phyloP scores from a whole-genome alignment of 37 sponge, comb jelly and placozoan species.

The Bolinopsis microptera region DNA sequence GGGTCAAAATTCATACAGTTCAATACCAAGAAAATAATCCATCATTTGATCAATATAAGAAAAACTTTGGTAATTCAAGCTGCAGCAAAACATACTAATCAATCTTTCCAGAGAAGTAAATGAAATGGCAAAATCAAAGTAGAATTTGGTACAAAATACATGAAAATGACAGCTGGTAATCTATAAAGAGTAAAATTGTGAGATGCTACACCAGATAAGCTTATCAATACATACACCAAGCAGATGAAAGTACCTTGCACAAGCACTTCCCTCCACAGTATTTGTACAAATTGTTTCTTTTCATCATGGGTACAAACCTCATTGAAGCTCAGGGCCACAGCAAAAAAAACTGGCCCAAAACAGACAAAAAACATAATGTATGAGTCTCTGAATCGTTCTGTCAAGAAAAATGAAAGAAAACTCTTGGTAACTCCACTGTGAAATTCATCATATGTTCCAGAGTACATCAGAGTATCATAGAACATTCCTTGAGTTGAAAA shows the following conservation, averaged over 20 bases:
- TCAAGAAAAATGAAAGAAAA: neutral
- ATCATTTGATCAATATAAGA: no score
- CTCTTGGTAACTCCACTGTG: neutral
- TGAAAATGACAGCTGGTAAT: neutral
- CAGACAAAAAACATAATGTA: neutral
- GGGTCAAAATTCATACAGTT: no score
- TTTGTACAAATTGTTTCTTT: neutral
- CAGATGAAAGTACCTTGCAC: neutral
- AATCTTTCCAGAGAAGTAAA: no score
- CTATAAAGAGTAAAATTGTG: neutral
- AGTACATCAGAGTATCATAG: neutral
- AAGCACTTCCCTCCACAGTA: neutral
- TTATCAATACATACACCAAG: neutral
- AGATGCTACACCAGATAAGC: no score
- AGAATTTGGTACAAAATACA: neutral
- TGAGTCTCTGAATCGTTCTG: neutral
- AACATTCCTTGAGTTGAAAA: neutral
- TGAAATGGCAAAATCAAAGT: neutral
- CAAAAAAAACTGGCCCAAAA: neutral
- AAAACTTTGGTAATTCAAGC: no score
- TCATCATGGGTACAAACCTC: neutral
- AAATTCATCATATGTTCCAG: neutral
- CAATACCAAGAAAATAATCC: no score
- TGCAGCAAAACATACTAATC: no score
- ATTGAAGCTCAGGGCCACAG: neutral